Base-by-base conservation (phyloP, 2,797 vertebrate genomes). In the Ctenochaetus hawaiiensis region DNA sequence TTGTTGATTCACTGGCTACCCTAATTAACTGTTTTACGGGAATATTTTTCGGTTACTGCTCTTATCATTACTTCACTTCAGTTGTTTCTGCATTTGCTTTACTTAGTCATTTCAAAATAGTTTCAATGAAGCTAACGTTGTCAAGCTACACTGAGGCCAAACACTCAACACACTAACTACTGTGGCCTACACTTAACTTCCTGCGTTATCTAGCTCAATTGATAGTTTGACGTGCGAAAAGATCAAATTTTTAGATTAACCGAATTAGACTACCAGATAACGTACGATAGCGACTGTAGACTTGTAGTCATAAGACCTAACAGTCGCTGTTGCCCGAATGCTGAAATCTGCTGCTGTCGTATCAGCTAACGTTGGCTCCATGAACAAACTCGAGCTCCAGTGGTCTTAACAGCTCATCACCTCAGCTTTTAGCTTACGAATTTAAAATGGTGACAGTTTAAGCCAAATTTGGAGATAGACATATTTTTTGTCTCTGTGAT, bases 101-200 rank as follows among this genome's bases (percentile, higher is more conserved):
- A 20, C 41, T 26, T 22, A 12, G 1, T 37, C 17, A 56, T 71
- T 76, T 83, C 44, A 17, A 39, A 64, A 11, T 4, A 39, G 82
- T 82, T 83, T 83, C 69, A 73, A 62, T 81, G 59, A 77, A 73
- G 78, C 85, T 72, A 80, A 77, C 77, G 58, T 56, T 73, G 76
- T 75, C n/a, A 68, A 43, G 74, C 82, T 76, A 60, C 74, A 62
- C 61, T 73, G 54, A 76, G 87, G 88, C 87, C 88, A 83, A 77
- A 77, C 66, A 49, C 60, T 68, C 52, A 41, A n/a, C 64, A 64
- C 54, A 77, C 72, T 65, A 90, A 91, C 89, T 86, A 68, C 81
- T 86, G 78, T 89, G 89, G 92, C 91, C 90, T 91, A 72, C 74
- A 64, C 71, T 47, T 8, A 90, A 91, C 89, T 93, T 90, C 85